Evolutionary conservation across 2,888 invertebrate species (phyloP).

Genomic region (Cecidostiba fungosa): DNA sequence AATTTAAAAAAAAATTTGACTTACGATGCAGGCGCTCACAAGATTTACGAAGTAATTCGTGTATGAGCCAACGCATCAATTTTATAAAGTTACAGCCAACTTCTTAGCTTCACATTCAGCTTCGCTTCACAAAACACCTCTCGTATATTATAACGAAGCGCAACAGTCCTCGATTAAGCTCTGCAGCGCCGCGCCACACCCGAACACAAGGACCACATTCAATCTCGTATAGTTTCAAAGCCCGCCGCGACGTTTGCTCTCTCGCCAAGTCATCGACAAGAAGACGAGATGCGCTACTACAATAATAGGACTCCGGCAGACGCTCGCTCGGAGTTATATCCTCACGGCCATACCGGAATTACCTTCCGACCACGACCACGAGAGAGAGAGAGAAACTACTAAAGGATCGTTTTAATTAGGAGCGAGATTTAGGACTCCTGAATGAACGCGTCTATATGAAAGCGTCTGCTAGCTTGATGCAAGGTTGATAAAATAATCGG

Average conservation of each 20-base stretch:
- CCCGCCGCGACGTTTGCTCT: not conserved
- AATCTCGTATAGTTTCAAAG: conserved; percentile 39
- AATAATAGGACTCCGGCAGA: conserved; percentile 17
- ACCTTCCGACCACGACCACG: not conserved
- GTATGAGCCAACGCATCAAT: no score
- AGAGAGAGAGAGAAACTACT: not conserved
- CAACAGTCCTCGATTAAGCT: not conserved
- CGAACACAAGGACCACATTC: conserved; percentile 22
- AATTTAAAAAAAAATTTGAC: not conserved
- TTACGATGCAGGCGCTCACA: not conserved
- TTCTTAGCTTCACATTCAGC: no score
- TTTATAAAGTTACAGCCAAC: no score
- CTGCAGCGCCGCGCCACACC: not conserved
- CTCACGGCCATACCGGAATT: not conserved
- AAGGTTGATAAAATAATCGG: not conserved
- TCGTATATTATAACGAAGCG: not conserved
- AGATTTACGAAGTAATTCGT: no score
- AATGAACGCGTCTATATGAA: not conserved
- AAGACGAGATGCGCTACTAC: conserved; percentile 7
- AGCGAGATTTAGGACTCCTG: not conserved
- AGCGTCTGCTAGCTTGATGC: not conserved
- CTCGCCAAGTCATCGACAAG: conserved; percentile 31
- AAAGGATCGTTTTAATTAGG: not conserved
- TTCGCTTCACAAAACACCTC: no score
- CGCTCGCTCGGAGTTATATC: conserved; percentile 13